A percentile compares a stretch with the other conserved stretches of the same genome.
These are phyloP conservation scores for Fragum whitleyi DNA, from an alignment of 2,888 invertebrate species.

Conservation along the genomic window DNA sequence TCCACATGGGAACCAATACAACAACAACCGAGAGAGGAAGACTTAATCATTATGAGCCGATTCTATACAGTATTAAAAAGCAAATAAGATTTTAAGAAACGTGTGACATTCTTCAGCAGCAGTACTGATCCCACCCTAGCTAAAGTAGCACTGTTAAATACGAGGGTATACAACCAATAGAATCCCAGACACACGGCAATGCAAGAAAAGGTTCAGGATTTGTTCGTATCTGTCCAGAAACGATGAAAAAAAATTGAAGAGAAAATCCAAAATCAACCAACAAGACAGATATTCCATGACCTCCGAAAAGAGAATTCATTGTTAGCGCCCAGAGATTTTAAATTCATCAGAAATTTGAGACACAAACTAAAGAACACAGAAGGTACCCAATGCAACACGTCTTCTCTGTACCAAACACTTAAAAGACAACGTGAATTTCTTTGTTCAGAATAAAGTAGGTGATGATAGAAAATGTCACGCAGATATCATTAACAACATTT, in stretches of 20 bases:
- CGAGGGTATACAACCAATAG: background rate
- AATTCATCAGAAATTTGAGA: constrained; percentile 10
- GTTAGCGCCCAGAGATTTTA: constrained; percentile 6
- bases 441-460: constrained; percentile 30
- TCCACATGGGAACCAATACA: background rate
- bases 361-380: constrained; percentile 18
- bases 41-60: background rate
- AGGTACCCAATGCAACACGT: constrained; percentile 6
- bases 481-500: too few relatives aligned
- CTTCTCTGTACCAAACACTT: too few relatives aligned
- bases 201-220: constrained; percentile 8
- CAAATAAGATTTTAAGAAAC: constrained; percentile 16
- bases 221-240: background rate
- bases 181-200: background rate
- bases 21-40: constrained; percentile 2
- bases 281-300: constrained; percentile 25
- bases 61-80: constrained; percentile 14
- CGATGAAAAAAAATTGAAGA: background rate
- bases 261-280: background rate
- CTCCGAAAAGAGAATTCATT: constrained; percentile 4
- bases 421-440: too few relatives aligned
- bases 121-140: background rate
- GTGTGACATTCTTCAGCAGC: background rate
- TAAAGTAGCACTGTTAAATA: background rate
- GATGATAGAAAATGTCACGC: background rate